Evolutionary conservation across 2,113 vertebrate genomes (phyloP).

Genomic region (Cyanistes caeruleus): DNA sequence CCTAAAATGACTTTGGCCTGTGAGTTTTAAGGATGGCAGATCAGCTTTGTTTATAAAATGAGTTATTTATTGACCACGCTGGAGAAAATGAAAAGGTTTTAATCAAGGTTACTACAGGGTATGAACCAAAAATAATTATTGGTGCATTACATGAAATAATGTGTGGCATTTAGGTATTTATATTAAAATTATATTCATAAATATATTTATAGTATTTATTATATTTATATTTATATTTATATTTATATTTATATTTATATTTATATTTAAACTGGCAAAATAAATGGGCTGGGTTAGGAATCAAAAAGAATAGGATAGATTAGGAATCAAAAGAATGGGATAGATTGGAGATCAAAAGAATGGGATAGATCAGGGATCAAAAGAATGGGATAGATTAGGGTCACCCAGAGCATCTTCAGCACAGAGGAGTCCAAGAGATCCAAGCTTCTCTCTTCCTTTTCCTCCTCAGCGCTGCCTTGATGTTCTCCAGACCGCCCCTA

Average conservation of each 20-base stretch:
- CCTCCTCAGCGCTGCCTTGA: neutral
- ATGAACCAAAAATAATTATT: neutral
- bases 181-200: neutral
- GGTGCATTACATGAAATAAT: rapidly evolving
- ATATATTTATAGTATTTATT: too few relatives aligned
- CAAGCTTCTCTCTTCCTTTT: neutral
- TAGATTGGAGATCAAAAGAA: neutral
- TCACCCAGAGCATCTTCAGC: neutral
- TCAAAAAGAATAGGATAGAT: neutral
- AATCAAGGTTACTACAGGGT: rapidly evolving
- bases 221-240: too few relatives aligned
- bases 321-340: neutral
- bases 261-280: neutral
- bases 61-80: neutral
- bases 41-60: neutral
- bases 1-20: neutral
- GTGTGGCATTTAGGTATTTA: neutral
- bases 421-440: neutral
- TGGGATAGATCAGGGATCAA: too few relatives aligned
- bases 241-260: too few relatives aligned
- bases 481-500: neutral
- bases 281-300: neutral
- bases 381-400: too few relatives aligned
- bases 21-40: rapidly evolving
- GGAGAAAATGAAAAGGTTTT: neutral